Base-by-base conservation (phyloP, 2,888 invertebrate species). In the Pseudoips prasinana region DNA sequence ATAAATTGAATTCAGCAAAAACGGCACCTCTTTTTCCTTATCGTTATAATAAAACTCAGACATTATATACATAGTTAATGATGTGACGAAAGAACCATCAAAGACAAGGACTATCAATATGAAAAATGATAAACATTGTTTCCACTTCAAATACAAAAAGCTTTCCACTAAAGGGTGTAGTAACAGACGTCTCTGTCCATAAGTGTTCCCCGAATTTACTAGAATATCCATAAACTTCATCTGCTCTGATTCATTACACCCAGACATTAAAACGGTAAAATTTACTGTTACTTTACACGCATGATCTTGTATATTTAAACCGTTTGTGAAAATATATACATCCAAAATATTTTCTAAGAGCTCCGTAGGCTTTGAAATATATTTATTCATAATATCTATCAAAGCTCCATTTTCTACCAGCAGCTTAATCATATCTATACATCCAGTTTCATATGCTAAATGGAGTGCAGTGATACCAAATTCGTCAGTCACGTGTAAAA, bases 151-250 rank as follows among this genome's bases (percentile, higher is more conserved):
- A 40, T 77, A 86, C 0, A 91, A 60, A 49, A 91, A 91, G 42
- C 90, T 90, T 59, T 91, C 90, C 1, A 90, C 74, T 24, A 91
- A 64, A 0, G 91, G 91, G 66, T 91, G 91, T 1, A 91, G 79
- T 0, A 91, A 66, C 1, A 91, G 57, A 18, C 69, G 73, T 34
- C 79, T 82, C 38, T 90, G 88, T 0, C 81, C 75, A 31, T 82
- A 74, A 59, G 88, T 73, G 29, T 90, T 90, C 0, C 90, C 90
- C 40, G 90, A 89, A 48, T 90, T 87, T 1, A 91, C 50, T 0
- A 91, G 56, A 0, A 90, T 88, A 52, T 90, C 88, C 23, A 91
- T 78, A 0, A 91, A 90, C 54, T 89, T 86, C 84, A 90, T 90
- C 49, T 91, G 90, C 39, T 89, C 82, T 71, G 80, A 73, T 46